Percentiles rank a stretch among this genome's conserved stretches.
Conservation (phyloP, 1,140 invertebrate genomes). For the Copidosoma floridanum region DNA sequence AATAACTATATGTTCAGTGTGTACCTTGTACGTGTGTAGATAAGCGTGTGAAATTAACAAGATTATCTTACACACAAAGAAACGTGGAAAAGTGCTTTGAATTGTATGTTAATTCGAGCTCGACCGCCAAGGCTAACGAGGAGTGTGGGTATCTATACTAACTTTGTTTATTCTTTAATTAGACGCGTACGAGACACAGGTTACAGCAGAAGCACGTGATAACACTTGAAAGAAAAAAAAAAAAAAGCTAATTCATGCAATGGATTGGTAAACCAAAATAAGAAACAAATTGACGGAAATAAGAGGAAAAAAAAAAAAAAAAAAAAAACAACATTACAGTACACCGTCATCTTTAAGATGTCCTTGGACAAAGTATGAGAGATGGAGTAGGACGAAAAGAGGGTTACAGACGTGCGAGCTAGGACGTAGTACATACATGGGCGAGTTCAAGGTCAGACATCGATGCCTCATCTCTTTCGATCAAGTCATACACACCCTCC, state of each 20-base stretch:
- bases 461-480: conserved; percentile 32
- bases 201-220: too few relatives aligned
- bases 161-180: conserved; percentile 23
- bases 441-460: conserved; percentile 45
- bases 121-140: not conserved
- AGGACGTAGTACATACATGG: too few relatives aligned
- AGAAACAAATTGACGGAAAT: not conserved
- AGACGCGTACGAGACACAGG: conserved; percentile 10
- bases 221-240: too few relatives aligned
- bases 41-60: too few relatives aligned
- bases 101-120: conserved; percentile 14
- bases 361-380: conserved; percentile 32
- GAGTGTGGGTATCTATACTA: too few relatives aligned
- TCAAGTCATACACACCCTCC: conserved; percentile 1
- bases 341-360: conserved; percentile 47
- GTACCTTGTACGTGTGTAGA: too few relatives aligned
- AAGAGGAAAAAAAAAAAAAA: not conserved
- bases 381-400: conserved; percentile 6
- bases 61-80: too few relatives aligned
- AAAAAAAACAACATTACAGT: too few relatives aligned
- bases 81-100: not conserved
- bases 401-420: not conserved
- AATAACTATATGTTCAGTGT: too few relatives aligned
- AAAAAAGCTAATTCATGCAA: not conserved
- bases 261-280: not conserved